Evolutionary conservation across 2,888 invertebrate species (phyloP).

Genomic region (Phengaris alcon): DNA sequence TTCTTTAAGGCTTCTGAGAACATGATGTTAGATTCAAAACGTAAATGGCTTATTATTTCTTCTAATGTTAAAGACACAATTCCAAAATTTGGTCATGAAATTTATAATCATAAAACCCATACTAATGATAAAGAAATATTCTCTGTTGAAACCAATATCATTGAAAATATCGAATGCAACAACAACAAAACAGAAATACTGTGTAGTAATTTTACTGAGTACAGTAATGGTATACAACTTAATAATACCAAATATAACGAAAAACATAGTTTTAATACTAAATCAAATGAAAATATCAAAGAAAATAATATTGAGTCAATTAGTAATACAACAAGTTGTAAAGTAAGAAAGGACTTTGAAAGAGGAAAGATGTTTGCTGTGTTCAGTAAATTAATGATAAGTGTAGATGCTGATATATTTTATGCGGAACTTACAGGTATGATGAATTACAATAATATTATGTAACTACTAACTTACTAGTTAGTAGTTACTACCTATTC

Average conservation of each 20-base stretch:
- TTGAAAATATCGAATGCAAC: background rate
- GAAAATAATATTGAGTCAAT: background rate
- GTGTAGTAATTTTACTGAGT: background rate
- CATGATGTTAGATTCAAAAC: slow-evolving; percentile 45
- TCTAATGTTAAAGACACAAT: background rate
- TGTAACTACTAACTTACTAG: no score
- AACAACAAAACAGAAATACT: background rate
- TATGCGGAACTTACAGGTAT: slow-evolving; percentile 42
- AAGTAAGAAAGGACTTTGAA: background rate
- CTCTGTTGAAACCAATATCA: background rate
- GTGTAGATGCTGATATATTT: slow-evolving; percentile 54
- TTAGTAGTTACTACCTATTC: no score
- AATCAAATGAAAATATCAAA: background rate
- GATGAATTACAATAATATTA: background rate
- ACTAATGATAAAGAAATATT: background rate
- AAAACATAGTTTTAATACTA: no score
- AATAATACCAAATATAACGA: background rate
- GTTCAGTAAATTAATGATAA: slow-evolving; percentile 47
- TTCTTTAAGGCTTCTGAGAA: slow-evolving; percentile 53
- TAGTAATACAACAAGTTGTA: no score
- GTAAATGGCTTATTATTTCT: slow-evolving; percentile 54
- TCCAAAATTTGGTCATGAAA: background rate
- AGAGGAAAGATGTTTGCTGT: slow-evolving; percentile 29
- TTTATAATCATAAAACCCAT: background rate
- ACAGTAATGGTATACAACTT: background rate